These are phyloP conservation scores for Anas platyrhynchos DNA, from an alignment of 2,113 vertebrate genomes.

Conservation along the genomic window DNA sequence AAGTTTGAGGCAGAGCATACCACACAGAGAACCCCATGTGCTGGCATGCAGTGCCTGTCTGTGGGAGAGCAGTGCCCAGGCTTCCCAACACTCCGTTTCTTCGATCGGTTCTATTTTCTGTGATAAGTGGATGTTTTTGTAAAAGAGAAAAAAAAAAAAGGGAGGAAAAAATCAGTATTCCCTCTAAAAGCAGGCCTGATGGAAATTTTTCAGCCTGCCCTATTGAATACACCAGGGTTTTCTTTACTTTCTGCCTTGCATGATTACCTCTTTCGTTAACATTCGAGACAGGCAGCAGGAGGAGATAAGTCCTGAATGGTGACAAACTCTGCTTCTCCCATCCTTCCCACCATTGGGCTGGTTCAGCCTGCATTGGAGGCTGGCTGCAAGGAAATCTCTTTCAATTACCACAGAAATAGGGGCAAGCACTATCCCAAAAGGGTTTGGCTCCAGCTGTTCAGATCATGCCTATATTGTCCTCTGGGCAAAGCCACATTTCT, in stretches of 20 bases:
- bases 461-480: neutral
- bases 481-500: neutral
- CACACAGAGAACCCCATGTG: neutral
- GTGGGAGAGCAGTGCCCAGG: neutral
- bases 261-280: neutral
- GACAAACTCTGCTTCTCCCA: slow-evolving; percentile 23
- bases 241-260: slow-evolving; percentile 18
- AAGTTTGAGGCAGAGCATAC: neutral
- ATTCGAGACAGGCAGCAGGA: neutral
- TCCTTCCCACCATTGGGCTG: neutral
- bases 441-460: fast-evolving
- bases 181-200: neutral
- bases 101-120: neutral
- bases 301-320: neutral
- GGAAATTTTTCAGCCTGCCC: neutral
- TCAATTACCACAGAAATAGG: neutral
- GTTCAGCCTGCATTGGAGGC: neutral
- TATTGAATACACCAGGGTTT: neutral
- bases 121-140: neutral
- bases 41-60: neutral
- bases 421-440: neutral
- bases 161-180: neutral
- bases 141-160: neutral
- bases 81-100: neutral
- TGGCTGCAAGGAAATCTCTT: neutral